phyloP scores from a whole-genome alignment of 1,140 invertebrate species.

The Cotesia glomerata region DNA sequence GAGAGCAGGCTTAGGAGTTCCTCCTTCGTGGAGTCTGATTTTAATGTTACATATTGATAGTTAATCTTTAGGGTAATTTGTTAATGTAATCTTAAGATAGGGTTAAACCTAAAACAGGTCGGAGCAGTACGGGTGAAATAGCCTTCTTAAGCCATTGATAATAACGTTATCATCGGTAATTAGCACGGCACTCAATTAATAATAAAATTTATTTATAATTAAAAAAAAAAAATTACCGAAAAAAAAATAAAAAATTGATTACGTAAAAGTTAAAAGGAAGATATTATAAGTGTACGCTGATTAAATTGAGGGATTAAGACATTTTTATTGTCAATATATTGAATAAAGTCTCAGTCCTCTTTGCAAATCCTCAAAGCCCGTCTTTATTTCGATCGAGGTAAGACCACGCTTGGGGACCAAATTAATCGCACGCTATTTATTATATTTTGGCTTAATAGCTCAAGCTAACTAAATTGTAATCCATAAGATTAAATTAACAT shows the following conservation, averaged over 20 bases:
- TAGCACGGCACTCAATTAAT: constrained; percentile 32
- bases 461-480: no score
- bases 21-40: constrained; percentile 17
- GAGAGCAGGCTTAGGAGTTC: constrained; percentile 26
- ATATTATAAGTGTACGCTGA: background rate
- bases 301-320: no score
- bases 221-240: constrained; percentile 6
- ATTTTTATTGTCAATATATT: no score
- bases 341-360: no score
- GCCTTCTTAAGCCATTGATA: constrained; percentile 50
- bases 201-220: constrained; percentile 9
- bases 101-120: constrained; percentile 42
- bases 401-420: constrained; percentile 47
- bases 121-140: constrained; percentile 62
- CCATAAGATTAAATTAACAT: no score
- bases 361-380: background rate
- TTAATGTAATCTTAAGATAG: no score
- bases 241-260: constrained; percentile 16
- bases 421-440: constrained; percentile 42
- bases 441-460: constrained; percentile 15
- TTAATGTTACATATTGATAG: no score
- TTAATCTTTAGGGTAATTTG: no score
- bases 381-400: background rate
- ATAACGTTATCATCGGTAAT: constrained; percentile 45
- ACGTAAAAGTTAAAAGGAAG: background rate